Base-by-base conservation (phyloP, 2,113 vertebrate genomes). In the Speoplatyrhinus poulsoni region DNA sequence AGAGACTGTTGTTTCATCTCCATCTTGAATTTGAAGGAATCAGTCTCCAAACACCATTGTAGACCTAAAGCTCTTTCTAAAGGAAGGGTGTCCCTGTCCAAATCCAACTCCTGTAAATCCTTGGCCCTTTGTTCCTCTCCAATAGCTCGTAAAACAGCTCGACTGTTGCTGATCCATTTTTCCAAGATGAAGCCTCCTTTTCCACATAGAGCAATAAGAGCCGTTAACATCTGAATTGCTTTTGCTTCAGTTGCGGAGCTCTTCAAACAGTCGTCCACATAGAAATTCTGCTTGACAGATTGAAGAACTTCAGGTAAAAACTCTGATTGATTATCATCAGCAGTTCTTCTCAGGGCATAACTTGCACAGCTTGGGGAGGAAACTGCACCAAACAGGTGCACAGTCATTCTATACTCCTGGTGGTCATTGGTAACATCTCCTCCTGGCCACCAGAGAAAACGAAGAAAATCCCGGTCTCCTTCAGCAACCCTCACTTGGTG, bases 91-190 rank as follows among this genome's bases (percentile, higher is more conserved):
- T 53, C 19, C n/a, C 15, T 16, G 8, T 55, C 65, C 6, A 56
- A 10, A 46, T 67, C 11, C 26, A 67, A 33, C 19, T 60, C 48
- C 3, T 54, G 60, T 12, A 67, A 6, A 12, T 67, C 49, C 32
- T 67, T 66, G 19, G 49, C 26, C 2, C 55, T 4, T 4, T 67
- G 50, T 32, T 67, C 36, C 16, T 41, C 36, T 41, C 46, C 63
- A 33, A 67, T 47, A 17, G 46, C 10, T 17, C 13, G 16, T 6
- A 57, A 32, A 3, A 67, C 33, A 5, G 5, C 33, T 3, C 53
- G 8, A 59, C 64, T 67, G 36, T 56, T 73, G 63, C 33, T 62
- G 12, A 66, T 26, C 63, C 70, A 66, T 33, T 73, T 58, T 19
- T 62, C 53, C 13, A 73, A 48, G 7, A 49, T 9, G 3, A 63